A percentile compares a stretch with the other conserved stretches of the same genome.
phyloP scores from a whole-genome alignment of 1,140 invertebrate genomes.

The Andricus grossulariae region DNA sequence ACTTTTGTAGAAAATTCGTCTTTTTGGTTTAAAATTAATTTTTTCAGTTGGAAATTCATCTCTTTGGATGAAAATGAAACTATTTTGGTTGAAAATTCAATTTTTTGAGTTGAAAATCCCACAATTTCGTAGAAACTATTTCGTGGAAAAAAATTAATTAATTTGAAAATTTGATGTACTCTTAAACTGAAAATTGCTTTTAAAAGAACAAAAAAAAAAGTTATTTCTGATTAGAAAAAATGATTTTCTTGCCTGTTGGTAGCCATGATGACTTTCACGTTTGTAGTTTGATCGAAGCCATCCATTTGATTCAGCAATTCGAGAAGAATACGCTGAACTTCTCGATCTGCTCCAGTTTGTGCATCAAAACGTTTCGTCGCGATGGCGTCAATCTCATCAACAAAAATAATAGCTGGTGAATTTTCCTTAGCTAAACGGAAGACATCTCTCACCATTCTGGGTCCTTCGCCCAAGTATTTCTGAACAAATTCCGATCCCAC shows the following conservation, averaged over 20 bases:
- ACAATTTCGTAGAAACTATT: too few species aligned
- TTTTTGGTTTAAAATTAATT: too few species aligned
- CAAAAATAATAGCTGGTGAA: conserved; percentile 99
- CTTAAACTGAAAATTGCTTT: too few species aligned
- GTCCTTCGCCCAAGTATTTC: conserved; percentile 99
- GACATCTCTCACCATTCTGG: conserved; percentile 99
- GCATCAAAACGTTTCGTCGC: conserved; percentile 99
- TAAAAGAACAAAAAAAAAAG: too few species aligned
- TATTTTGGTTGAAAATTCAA: too few species aligned
- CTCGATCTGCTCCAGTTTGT: conserved; percentile 98
- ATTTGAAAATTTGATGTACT: too few species aligned
- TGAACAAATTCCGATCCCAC: conserved; percentile 99
- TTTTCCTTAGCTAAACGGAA: conserved; percentile 99
- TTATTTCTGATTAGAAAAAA: too few species aligned
- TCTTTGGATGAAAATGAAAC: too few species aligned
- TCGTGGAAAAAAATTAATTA: too few species aligned
- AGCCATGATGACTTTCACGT: conserved; percentile 99
- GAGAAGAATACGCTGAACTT: conserved; percentile 98
- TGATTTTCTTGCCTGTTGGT: conserved; percentile 83
- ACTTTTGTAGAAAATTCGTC: too few species aligned
- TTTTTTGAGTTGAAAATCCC: too few species aligned
- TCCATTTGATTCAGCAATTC: conserved; percentile 99
- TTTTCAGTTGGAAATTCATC: too few species aligned
- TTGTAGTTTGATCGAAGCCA: conserved; percentile 99
- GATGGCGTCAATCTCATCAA: conserved; percentile 99